Evolutionary conservation across 1,140 invertebrate genomes (phyloP).

Genomic region (Cylas formicarius): DNA sequence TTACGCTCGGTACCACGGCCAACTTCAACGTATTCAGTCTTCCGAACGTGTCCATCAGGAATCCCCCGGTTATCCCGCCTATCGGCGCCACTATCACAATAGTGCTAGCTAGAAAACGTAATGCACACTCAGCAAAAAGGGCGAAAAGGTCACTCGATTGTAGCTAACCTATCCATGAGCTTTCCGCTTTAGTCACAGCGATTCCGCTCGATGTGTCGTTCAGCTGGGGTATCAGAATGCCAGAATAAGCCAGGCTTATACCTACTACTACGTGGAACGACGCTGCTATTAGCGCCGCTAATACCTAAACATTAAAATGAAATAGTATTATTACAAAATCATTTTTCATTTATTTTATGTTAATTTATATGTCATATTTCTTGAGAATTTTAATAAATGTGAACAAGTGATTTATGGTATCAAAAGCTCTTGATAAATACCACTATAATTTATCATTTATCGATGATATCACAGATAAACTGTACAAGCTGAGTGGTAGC

Average conservation of each 20-base stretch:
- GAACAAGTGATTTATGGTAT: too few species aligned
- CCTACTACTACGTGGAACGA: constrained; percentile 53
- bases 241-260: constrained; percentile 53
- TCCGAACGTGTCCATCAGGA: constrained; percentile 56
- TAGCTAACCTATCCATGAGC: constrained; percentile 47
- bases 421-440: too few species aligned
- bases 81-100: constrained; percentile 50
- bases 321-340: background rate
- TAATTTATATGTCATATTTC: too few species aligned
- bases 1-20: constrained; percentile 50
- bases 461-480: too few species aligned
- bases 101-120: constrained; percentile 45
- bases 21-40: constrained; percentile 54
- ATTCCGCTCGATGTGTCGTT: constrained; percentile 29
- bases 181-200: constrained; percentile 41
- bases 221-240: constrained; percentile 55
- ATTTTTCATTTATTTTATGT: background rate
- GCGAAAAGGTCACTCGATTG: background rate
- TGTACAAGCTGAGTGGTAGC: too few species aligned
- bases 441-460: too few species aligned
- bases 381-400: too few species aligned
- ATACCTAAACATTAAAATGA: too few species aligned
- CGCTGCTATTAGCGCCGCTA: constrained; percentile 48
- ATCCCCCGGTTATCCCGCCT: constrained; percentile 49
- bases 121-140: constrained; percentile 4